Evolutionary conservation across 2,888 invertebrate species (phyloP).

Genomic region (Agrilus biguttatus): DNA sequence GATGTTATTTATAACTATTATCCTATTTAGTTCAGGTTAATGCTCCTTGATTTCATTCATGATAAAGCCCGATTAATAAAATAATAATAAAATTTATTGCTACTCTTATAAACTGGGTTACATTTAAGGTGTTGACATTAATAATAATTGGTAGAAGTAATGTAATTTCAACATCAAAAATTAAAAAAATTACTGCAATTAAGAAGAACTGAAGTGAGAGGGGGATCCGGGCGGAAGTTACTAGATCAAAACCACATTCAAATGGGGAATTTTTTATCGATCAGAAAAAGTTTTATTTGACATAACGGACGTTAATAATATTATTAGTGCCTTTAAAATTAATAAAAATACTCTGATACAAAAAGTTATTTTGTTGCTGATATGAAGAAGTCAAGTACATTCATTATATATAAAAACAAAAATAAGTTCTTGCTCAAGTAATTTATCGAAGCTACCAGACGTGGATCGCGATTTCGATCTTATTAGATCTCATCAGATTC

Average conservation of each 20-base stretch:
- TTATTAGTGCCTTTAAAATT: conserved; percentile 33
- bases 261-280: conserved; percentile 50
- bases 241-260: conserved; percentile 51
- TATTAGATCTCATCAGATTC: too few relatives aligned
- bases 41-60: conserved; percentile 46
- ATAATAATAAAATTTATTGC: conserved; percentile 34
- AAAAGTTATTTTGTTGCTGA: conserved; percentile 37
- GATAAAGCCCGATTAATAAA: conserved; percentile 36
- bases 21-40: conserved; percentile 36
- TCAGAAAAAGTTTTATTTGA: conserved; percentile 43
- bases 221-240: conserved; percentile 33
- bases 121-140: conserved; percentile 23
- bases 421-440: too few relatives aligned
- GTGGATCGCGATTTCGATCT: too few relatives aligned
- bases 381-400: conserved; percentile 58
- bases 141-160: conserved; percentile 44
- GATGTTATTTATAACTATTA: conserved; percentile 34
- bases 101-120: conserved; percentile 18
- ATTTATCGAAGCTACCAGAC: too few relatives aligned
- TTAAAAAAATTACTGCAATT: conserved; percentile 54
- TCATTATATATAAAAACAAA: too few relatives aligned
- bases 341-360: conserved; percentile 25
- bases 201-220: conserved; percentile 49
- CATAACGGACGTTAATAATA: conserved; percentile 35
- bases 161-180: conserved; percentile 60